Evolutionary conservation across 1,140 invertebrate species (phyloP), one percentile per base, ranked within the genome.

Genomic region (Brachionus koreanus): DNA sequence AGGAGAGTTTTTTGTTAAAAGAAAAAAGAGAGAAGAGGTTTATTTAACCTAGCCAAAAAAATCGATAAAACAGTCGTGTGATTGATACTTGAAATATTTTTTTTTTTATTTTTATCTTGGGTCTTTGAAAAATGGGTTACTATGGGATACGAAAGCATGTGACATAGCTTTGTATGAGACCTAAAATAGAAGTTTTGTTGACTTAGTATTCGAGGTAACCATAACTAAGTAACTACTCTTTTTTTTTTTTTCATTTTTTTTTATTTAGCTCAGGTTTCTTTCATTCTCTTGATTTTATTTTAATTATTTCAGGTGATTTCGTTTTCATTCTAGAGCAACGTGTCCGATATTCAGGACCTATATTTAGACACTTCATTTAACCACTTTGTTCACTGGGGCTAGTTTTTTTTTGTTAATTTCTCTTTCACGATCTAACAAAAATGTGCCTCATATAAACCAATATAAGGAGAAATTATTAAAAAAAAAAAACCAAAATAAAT

Each of bases 211-310:
- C 65, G 29, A 43, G 65, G 65, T 69, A 69, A 69, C 65, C 65
- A 69, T 69, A 69, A 39, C 65, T 69, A 69, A 69, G 65, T 69
- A 69, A 69, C 65, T 65, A 65, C 33, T 65, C 33, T 65, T 65
- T 37, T 65, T 65, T 65, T 35, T 69, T n/a, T 33, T n/a, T 33
- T 6, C 2, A n/a, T 33, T 67, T 33, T 33, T 67, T 33, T 10
- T 37, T 16, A 39, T 19, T 35, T 39, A 39, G 33, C 65, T 39
- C 29, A 37, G 33, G 37, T 39, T 37, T 69, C 16, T 69, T 39
- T 65, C 25, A 39, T 69, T 69, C 65, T 37, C 37, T 69, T 69
- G 16, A 39, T 69, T 69, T 37, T 37, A 35, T 69, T 69, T 9
- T 37, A 37, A 69, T 39, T 39, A 69, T 39, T 35, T 39, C 33